These are phyloP conservation scores for Ceyx erithaca DNA, from an alignment of 2,797 vertebrate genomes.

Conservation along the genomic window DNA sequence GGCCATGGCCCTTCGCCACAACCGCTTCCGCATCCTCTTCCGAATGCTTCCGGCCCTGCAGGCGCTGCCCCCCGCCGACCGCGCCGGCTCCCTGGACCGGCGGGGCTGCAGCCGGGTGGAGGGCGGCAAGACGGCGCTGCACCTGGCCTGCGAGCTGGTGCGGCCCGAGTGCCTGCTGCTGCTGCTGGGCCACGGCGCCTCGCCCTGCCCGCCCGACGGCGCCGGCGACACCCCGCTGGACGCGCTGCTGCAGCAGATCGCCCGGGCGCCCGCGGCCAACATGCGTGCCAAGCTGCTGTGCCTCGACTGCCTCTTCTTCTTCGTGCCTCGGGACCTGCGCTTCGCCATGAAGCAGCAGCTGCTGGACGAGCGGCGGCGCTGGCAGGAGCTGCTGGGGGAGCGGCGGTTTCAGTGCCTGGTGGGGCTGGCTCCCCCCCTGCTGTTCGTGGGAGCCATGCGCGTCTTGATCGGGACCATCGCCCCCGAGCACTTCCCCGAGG, in stretches of 20 bases:
- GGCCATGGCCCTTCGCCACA: constrained; percentile 89
- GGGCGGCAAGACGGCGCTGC: constrained; percentile 86
- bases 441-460: constrained; percentile 88
- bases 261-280: background rate
- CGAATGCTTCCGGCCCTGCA: constrained; percentile 83
- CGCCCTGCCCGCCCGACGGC: constrained; percentile 76
- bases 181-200: constrained; percentile 87
- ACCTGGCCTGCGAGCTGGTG: constrained; percentile 88
- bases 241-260: constrained; percentile 82
- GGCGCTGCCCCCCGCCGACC: constrained; percentile 59
- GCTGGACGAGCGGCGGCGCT: constrained; percentile 78
- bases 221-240: constrained; percentile 83
- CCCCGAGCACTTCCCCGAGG: constrained; percentile 81
- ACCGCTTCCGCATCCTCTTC: constrained; percentile 85
- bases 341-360: constrained; percentile 74
- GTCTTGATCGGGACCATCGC: constrained; percentile 85
- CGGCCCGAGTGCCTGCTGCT: constrained; percentile 87
- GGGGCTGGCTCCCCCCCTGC: constrained; percentile 84
- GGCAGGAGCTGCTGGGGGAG: constrained; percentile 86
- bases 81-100: constrained; percentile 81
- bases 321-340: constrained; percentile 77
- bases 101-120: constrained; percentile 86
- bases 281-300: constrained; percentile 79
- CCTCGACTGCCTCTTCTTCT: constrained; percentile 89
- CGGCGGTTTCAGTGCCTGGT: constrained; percentile 86